These are phyloP conservation scores for Octopus sinensis DNA, from an alignment of 1,140 invertebrate species.

Conservation along the genomic window DNA sequence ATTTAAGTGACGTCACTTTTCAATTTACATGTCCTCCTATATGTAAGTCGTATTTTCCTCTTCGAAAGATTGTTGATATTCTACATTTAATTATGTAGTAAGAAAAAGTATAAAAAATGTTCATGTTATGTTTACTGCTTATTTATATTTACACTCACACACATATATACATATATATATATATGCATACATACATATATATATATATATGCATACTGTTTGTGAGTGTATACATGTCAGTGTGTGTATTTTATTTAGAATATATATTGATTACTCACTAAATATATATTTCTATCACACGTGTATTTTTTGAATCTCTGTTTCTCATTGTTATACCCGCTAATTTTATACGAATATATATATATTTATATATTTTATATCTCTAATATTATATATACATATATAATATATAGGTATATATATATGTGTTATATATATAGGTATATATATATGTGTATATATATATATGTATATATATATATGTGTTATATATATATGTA, in stretches of 20 bases:
- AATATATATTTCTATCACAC: neutral
- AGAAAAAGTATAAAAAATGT: neutral
- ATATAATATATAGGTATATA: no score
- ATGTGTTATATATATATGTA: no score
- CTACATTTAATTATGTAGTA: no score
- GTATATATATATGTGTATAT: no score
- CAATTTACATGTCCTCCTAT: neutral
- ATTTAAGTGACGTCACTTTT: neutral
- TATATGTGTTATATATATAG: no score
- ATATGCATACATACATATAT: neutral
- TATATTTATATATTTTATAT: neutral
- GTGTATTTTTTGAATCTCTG: neutral
- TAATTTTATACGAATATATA: neutral
- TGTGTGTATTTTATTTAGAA: neutral
- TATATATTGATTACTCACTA: neutral
- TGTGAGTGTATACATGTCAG: neutral
- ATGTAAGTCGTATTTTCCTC: neutral
- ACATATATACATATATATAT: neutral
- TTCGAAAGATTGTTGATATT: neutral
- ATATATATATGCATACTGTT: neutral
- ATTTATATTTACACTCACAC: neutral
- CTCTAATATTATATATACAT: no score
- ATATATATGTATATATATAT: no score
- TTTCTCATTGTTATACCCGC: neutral
- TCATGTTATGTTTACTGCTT: neutral